Base-by-base conservation (phyloP, 2,888 invertebrate genomes). In the Cordylochernes scorpioides region DNA sequence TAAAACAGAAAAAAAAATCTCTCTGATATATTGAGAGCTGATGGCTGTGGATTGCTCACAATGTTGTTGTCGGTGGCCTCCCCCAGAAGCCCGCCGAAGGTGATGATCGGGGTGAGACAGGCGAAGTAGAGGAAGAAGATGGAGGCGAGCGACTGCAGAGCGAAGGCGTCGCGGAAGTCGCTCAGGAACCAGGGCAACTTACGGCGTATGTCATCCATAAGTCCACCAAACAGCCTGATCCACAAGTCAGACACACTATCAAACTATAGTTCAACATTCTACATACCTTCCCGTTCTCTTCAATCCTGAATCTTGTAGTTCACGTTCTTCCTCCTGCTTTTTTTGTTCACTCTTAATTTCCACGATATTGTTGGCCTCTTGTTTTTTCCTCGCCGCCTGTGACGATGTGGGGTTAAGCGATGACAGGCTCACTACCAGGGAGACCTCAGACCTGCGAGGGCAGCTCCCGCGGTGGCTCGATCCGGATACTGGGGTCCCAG, bases 231-330 rank as follows among this genome's bases (percentile, higher is more conserved):
- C 15, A 59, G 34, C 32, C 53, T 54, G 36, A 12, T 36, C n/a
- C n/a, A n/a, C n/a, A n/a, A n/a, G n/a, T n/a, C 36, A 22, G 22
- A 22, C 24, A 27, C 32, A 18, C 17, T 19, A 5, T 8, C 13
- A 14, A 1, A 29, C 10, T 15, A 3, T n/a, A 3, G 7, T 10
- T 3, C n/a, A 9, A 28, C 21, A 18, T 15, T 17, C 8, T 8
- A 29, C 30, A 34, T 37, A 55, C 55, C 61, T 65, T 10, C 86
- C 86, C 21, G 68, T 66, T 47, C 86, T 61, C 2, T 73, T 67
- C 24, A 88, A 58, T 1, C 82, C 80, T 6, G 78, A 74, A 48
- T 77, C 73, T 49, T 78, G 74, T 39, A 82, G 63, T 41, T 70
- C 57, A 38, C 65, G 71, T 44, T 71, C 70, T 50, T 82, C 82